Evolutionary conservation across 1,140 invertebrate species (phyloP), one percentile per base, ranked within the genome.

Genomic region (Adelges cooleyi): DNA sequence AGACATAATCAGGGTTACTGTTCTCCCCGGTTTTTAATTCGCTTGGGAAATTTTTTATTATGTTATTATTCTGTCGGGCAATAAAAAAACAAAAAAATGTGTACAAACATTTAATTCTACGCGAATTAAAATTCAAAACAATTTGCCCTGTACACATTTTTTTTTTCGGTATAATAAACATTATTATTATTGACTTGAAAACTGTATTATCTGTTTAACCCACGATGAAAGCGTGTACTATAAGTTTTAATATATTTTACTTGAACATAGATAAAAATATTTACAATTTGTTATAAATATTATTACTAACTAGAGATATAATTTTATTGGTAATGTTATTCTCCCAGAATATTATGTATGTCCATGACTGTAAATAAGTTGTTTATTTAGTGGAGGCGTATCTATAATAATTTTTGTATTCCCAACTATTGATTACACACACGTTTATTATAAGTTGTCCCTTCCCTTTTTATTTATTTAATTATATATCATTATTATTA

Each of bases 301-400:
- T 62, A 62, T 62, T 62, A 59, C 40, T 59, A 29, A 62, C 46
- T 62, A 62, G 56, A 62, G 46, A 62, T n/a, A n/a, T 62, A 62
- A 62, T 62, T 62, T 62, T 62, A 48, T 62, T n/a, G 46, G 23
- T 62, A 46, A 62, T 20, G 56, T 62, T 62, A 62, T 62, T 48
- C 42, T 33, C 25, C 56, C 42, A 59, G 23, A 59, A 59, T 62
- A 46, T 27, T 29, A 46, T 62, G 54, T 62, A 59, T 44, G 29
- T 62, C 56, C 56, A 62, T 62, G 56, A 62, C 56, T 62, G 56
- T 62, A 62, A 33, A 62, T 62, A 48, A 48, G 40, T 27, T 59
- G 23, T 46, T 62, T 62, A 62, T 62, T 48, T 40, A 62, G 56
- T 46, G 56, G 42, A 62, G 56, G 42, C 46, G 42, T 62, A 62